Evolutionary conservation across 2,113 vertebrate species (phyloP), one percentile per base, ranked within the genome.

Genomic region (Gnathonemus longibarbis): DNA sequence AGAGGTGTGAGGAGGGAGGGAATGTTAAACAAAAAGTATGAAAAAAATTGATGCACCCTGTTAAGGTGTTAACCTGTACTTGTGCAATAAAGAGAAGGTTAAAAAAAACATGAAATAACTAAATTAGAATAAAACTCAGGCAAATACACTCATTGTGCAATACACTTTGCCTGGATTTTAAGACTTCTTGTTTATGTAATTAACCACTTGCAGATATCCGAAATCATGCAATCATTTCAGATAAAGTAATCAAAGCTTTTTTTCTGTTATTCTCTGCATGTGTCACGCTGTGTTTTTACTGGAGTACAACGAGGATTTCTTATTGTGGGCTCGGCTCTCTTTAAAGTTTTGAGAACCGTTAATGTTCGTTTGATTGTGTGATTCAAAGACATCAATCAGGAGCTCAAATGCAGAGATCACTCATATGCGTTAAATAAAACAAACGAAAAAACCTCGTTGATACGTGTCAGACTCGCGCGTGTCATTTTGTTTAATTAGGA

Each of bases 191-290:
- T 70, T 70, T 70, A 70, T 70, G 62, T 31, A 70, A 70, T 80
- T 39, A 80, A 80, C 74, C 74, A 80, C 35, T 80, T 80, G 31
- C 35, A 42, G 35, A 77, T 77, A 77, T 77, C 70, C n/a, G 10
- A 19, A 80, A 42, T 39, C 31, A 39, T 10, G 15, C 74, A 80
- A 80, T 80, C 3, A 80, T 80, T 42, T 80, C 31, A 80, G 35
- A 80, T 39, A 80, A 80, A 80, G 74, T 80, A 80, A 80, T 80
- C 74, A 80, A 80, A 80, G 74, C n/a, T 39, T 39, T 39, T 80
- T 39, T 77, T 39, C 74, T 85, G 83, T 24, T 49, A 48, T 21
- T 85, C 42, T 39, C 35, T 42, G 74, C 15, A 80, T 39, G 74
- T 80, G 74, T 80, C 74, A 80, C 13, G 5, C 74, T 42, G 31